Percentiles rank a stretch among this genome's conserved stretches.
Evolutionary conservation across 2,888 invertebrate genomes (phyloP).

Genomic region (Yponomeuta cagnagella): DNA sequence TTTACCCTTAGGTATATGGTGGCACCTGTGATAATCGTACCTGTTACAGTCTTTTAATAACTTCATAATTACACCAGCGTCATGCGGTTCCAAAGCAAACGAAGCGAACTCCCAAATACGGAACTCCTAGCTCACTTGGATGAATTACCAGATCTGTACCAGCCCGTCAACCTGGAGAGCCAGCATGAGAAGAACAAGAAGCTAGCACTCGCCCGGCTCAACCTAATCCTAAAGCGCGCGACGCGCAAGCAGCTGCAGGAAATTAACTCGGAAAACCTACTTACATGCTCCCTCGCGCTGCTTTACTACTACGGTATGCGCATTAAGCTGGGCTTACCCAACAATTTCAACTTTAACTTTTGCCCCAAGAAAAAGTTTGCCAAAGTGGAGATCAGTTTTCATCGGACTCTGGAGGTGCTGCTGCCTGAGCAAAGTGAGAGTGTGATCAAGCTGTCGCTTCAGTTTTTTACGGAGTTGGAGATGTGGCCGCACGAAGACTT

Average conservation of each 20-base stretch:
- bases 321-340: constrained; percentile 36
- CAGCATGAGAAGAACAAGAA: constrained; percentile 34
- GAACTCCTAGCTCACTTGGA: constrained; percentile 36
- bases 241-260: constrained; percentile 3
- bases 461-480: constrained; percentile 38
- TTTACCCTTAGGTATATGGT: too few relatives aligned
- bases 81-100: not conserved
- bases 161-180: constrained; percentile 39
- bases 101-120: not conserved
- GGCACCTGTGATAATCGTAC: too few relatives aligned
- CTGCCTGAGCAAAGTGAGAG: constrained; percentile 44
- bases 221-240: constrained; percentile 32
- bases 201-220: constrained; percentile 33
- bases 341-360: constrained; percentile 34
- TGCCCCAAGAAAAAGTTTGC: constrained; percentile 41
- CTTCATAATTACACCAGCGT: too few relatives aligned
- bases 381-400: not conserved
- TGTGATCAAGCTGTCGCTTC: constrained; percentile 41
- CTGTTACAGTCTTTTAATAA: too few relatives aligned
- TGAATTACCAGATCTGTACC: constrained; percentile 30
- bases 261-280: constrained; percentile 24
- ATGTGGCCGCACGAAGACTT: constrained; percentile 51
- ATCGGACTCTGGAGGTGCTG: constrained; percentile 27
- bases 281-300: constrained; percentile 41
- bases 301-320: constrained; percentile 54